Evolutionary conservation across 2,113 vertebrate genomes (phyloP).

Genomic region (Pteruthius melanotis): DNA sequence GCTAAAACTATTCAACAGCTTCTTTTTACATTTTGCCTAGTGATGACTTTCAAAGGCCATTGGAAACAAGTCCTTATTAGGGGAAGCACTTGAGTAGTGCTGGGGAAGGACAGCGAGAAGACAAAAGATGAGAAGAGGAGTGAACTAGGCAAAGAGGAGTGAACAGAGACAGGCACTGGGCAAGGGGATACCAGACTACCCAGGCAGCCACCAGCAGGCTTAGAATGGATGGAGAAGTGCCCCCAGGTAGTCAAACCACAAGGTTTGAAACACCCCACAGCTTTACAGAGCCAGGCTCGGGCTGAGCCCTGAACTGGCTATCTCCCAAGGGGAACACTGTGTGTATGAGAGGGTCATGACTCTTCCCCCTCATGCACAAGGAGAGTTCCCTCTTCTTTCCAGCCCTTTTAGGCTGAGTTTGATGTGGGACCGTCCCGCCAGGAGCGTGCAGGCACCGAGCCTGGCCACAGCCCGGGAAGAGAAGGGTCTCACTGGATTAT

Average conservation of each 20-base stretch:
- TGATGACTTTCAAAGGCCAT: background rate
- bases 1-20: slow-evolving; percentile 5
- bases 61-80: slow-evolving; percentile 28
- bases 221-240: background rate
- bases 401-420: background rate
- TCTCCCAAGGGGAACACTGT: background rate
- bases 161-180: background rate
- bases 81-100: background rate
- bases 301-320: background rate
- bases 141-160: background rate
- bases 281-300: background rate
- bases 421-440: background rate
- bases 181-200: background rate
- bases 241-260: background rate
- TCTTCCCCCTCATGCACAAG: background rate
- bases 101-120: background rate
- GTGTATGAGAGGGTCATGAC: background rate
- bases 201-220: background rate
- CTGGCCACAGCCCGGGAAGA: background rate
- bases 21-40: background rate
- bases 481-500: background rate
- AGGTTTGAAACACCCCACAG: background rate
- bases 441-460: background rate
- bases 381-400: background rate
- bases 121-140: background rate